Evolutionary conservation across 2,888 invertebrate genomes (phyloP), one percentile per base, ranked within the genome.

Genomic region (Stegana nigrithorax): DNA sequence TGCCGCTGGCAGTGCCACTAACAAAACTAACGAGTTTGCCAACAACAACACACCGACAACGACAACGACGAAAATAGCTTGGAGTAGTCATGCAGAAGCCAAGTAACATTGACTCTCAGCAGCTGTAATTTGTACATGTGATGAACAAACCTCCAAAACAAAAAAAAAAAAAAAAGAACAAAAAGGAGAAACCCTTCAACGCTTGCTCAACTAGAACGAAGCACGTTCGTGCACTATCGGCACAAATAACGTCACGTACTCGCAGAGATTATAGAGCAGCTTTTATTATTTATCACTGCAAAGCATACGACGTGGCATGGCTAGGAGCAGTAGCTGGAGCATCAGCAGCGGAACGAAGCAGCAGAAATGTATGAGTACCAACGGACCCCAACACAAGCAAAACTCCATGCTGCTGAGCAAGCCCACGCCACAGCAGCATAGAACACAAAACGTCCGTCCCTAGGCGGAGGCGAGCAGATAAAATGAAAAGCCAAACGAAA

Each of bases 231-330:
- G 72, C 78, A 80, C 78, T 83, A 82, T 80, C 81, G 81, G 82
- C 77, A 81, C 80, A 83, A 81, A 84, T 84, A 84, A 81, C 82
- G 82, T 83, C 83, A 83, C 84, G 84, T 84, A 83, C 76, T 73
- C 78, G 84, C 83, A 84, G 81, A 83, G 83, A 83, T 84, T 84
- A 84, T 82, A 81, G 81, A 80, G 80, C 78, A 77, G 77, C 73
- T 78, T 78, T 80, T 80, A 80, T 80, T 80, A 80, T 80, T 80
- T 80, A 80, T 81, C 80, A 80, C 76, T n/a, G n/a, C n/a, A n/a
- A n/a, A n/a, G n/a, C n/a, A n/a, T n/a, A n/a, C n/a, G n/a, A n/a
- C n/a, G n/a, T n/a, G n/a, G n/a, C n/a, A n/a, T n/a, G n/a, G n/a
- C n/a, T n/a, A n/a, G n/a, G n/a, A n/a, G n/a, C n/a, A n/a, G n/a